Conservation (phyloP, 2,888 invertebrate genomes). For the Temnothorax ravouxi region DNA sequence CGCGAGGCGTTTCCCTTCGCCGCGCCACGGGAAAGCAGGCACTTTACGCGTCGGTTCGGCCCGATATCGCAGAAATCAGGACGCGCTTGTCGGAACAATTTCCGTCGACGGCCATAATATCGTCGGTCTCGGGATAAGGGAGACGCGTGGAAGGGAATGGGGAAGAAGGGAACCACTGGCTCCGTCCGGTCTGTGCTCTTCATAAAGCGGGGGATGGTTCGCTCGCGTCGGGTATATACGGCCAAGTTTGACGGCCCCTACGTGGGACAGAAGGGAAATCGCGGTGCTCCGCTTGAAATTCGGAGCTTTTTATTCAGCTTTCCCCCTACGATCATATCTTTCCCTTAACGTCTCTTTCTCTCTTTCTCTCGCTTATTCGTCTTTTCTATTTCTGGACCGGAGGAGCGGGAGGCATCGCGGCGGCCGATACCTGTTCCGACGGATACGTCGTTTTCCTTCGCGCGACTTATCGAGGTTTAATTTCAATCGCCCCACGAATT, state of each 20-base stretch:
- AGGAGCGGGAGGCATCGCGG: constrained; percentile 21
- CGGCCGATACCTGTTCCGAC: neutral
- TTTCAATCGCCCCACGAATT: constrained; percentile 66
- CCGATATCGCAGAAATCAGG: constrained; percentile 58
- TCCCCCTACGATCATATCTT: constrained; percentile 23
- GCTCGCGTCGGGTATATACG: neutral
- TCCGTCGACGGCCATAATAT: constrained; percentile 60
- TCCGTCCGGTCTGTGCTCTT: constrained; percentile 47
- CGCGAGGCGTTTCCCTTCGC: constrained; percentile 24
- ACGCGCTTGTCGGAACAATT: constrained; percentile 65
- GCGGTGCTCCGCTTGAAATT: constrained; percentile 41
- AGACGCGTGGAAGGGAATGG: constrained; percentile 8
- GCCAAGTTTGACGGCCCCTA: constrained; percentile 38
- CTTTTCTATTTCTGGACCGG: neutral
- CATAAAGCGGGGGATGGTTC: constrained; percentile 26
- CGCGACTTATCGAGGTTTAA: constrained; percentile 71
- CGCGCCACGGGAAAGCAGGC: neutral
- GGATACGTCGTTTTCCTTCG: neutral
- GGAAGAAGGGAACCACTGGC: neutral
- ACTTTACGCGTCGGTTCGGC: constrained; percentile 31
- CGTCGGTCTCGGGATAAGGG: constrained; percentile 37
- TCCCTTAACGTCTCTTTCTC: constrained; percentile 11
- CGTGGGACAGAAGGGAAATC: constrained; percentile 37
- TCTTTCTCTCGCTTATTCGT: neutral
- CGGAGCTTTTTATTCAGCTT: constrained; percentile 62